These are phyloP conservation scores for Rhimphoctona megacephalus DNA, from an alignment of 2,888 invertebrate species.

Conservation along the genomic window DNA sequence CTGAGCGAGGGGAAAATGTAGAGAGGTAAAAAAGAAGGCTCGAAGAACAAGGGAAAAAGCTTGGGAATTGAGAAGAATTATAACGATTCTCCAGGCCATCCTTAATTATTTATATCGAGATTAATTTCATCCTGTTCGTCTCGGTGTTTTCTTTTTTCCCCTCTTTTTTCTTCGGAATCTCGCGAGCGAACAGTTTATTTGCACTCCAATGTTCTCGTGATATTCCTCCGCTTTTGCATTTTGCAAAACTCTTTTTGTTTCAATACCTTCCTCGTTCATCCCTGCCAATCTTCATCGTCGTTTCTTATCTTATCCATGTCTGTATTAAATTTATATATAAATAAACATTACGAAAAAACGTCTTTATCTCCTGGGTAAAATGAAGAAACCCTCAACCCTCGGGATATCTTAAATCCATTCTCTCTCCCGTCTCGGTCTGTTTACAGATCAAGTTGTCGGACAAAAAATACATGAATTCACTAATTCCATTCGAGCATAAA, in stretches of 20 bases:
- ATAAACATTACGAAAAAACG: not conserved
- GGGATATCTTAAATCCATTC: conserved; percentile 33
- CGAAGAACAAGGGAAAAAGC: conserved; percentile 41
- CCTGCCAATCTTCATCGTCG: conserved; percentile 36
- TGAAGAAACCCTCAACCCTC: conserved; percentile 1
- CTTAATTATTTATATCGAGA: conserved; percentile 68
- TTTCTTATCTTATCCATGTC: conserved; percentile 5
- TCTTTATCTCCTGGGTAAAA: not conserved
- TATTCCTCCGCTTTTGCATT: conserved; percentile 4
- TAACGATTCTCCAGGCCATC: conserved; percentile 43
- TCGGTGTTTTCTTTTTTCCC: conserved; percentile 3
- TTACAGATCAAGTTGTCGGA: conserved; percentile 8
- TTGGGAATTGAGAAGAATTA: conserved; percentile 62
- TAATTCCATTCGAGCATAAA: not conserved
- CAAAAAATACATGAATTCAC: not conserved
- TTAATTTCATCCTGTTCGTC: conserved; percentile 46
- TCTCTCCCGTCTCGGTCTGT: not conserved
- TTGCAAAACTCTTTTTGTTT: not conserved
- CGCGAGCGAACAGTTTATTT: conserved; percentile 48
- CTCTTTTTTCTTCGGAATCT: not conserved
- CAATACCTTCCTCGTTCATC: conserved; percentile 10
- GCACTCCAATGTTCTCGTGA: conserved; percentile 16
- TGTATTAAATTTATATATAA: conserved; percentile 21
- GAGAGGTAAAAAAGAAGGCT: not conserved
- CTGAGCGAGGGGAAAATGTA: not conserved